These are phyloP conservation scores for Benthosema pterotum DNA, from an alignment of 2,797 vertebrate genomes.

Conservation along the genomic window DNA sequence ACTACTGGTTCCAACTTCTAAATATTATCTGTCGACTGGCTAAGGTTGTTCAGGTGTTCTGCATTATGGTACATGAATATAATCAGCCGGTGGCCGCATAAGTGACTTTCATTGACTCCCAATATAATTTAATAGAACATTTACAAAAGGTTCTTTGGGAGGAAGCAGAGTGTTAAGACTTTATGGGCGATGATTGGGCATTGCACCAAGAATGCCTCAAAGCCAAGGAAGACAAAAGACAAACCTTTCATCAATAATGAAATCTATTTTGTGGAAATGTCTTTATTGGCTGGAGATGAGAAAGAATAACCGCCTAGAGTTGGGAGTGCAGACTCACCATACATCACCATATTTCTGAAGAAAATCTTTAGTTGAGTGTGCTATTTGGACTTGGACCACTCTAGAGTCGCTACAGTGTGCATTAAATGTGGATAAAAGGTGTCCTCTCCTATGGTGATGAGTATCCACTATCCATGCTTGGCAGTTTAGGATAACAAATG, in stretches of 20 bases:
- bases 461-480: conserved; percentile 6
- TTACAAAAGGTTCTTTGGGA: conserved; percentile 12
- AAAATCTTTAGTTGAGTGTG: conserved; percentile 14
- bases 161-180: conserved; percentile 6
- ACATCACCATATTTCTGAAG: conserved; percentile 8
- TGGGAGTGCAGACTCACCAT: neutral
- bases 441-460: conserved; percentile 24
- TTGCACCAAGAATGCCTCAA: neutral
- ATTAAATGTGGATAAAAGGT: conserved; percentile 14
- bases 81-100: neutral
- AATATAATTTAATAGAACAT: conserved; percentile 5
- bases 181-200: neutral
- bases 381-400: conserved; percentile 5
- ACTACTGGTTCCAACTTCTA: conserved; percentile 2
- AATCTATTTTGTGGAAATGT: neutral
- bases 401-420: conserved; percentile 10
- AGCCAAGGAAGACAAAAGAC: neutral
- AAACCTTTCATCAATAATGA: conserved; percentile 15
- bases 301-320: conserved; percentile 1
- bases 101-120: conserved; percentile 17
- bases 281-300: conserved; percentile 4
- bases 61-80: neutral
- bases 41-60: neutral
- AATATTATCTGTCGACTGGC: conserved; percentile 14
- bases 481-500: conserved; percentile 6